A percentile compares a stretch with the other conserved stretches of the same genome.
Evolutionary conservation across 1,140 invertebrate genomes (phyloP).

Genomic region (Philotrypesis tridentata): DNA sequence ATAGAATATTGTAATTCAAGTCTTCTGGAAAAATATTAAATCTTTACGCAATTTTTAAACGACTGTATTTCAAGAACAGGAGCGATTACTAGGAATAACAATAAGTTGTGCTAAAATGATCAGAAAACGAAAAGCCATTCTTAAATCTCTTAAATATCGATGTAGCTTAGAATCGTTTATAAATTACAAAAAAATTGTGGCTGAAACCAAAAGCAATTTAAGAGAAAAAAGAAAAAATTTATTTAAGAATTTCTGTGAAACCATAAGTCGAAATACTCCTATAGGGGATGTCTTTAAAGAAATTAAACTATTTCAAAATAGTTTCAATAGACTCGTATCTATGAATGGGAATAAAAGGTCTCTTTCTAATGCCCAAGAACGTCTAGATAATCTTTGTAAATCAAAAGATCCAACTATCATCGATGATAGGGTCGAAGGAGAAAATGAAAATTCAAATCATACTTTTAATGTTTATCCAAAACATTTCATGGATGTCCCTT

Average conservation of each 20-base stretch:
- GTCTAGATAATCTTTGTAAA: neutral
- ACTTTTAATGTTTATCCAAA: neutral
- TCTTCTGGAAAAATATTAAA: too few species aligned
- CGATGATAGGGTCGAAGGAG: neutral
- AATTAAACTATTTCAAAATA: slow-evolving; percentile 3
- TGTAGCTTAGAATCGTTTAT: neutral
- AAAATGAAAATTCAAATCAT: neutral
- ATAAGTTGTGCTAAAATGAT: too few species aligned
- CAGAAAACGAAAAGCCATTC: too few species aligned
- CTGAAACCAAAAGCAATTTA: neutral
- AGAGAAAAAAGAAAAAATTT: neutral
- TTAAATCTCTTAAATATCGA: slow-evolving; percentile 7
- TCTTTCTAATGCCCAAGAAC: neutral
- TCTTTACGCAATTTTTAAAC: too few species aligned
- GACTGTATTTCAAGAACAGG: too few species aligned
- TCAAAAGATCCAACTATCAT: neutral
- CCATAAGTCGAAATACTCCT: neutral
- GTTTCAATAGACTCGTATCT: neutral
- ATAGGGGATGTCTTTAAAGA: neutral
- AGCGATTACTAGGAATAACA: too few species aligned
- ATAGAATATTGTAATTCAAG: neutral
- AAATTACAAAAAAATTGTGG: neutral
- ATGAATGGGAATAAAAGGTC: neutral
- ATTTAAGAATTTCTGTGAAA: neutral
- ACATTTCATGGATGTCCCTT: neutral